A percentile compares a stretch with the other conserved stretches of the same genome.
Evolutionary conservation across 2,888 invertebrate genomes (phyloP).

Genomic region (Cheilosia scutellata): DNA sequence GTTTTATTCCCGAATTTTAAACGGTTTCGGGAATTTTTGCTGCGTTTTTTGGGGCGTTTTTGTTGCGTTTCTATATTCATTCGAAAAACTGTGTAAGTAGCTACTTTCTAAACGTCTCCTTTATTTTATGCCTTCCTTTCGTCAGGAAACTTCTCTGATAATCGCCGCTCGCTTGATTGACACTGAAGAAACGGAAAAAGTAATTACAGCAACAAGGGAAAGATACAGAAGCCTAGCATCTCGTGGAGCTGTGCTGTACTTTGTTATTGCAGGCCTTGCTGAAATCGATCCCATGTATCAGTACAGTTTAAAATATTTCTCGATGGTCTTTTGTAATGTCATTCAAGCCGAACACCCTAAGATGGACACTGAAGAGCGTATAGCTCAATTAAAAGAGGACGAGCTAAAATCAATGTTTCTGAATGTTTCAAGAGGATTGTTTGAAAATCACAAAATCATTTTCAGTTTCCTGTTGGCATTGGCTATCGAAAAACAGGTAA

Average conservation of each 20-base stretch:
- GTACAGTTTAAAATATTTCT: constrained; percentile 96
- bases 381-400: constrained; percentile 89
- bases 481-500: constrained; percentile 88
- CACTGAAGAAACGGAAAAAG: constrained; percentile 94
- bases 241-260: constrained; percentile 95
- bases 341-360: constrained; percentile 90
- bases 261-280: constrained; percentile 94
- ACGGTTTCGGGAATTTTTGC: too few species aligned
- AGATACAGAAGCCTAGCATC: constrained; percentile 94
- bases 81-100: too few species aligned
- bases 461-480: constrained; percentile 93
- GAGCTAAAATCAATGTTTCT: constrained; percentile 93
- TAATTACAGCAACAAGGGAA: constrained; percentile 93
- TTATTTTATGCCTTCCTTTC: constrained; percentile 6
- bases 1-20: too few species aligned
- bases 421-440: constrained; percentile 95
- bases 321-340: constrained; percentile 90
- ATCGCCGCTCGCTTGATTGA: constrained; percentile 94
- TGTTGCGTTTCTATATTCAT: too few species aligned
- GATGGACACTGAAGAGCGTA: constrained; percentile 87
- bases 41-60: too few species aligned
- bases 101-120: too few species aligned
- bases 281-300: constrained; percentile 99
- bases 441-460: constrained; percentile 95
- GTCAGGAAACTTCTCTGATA: constrained; percentile 93